Base-by-base conservation (phyloP, 2,797 vertebrate species). In the Xenentodon cancila region DNA sequence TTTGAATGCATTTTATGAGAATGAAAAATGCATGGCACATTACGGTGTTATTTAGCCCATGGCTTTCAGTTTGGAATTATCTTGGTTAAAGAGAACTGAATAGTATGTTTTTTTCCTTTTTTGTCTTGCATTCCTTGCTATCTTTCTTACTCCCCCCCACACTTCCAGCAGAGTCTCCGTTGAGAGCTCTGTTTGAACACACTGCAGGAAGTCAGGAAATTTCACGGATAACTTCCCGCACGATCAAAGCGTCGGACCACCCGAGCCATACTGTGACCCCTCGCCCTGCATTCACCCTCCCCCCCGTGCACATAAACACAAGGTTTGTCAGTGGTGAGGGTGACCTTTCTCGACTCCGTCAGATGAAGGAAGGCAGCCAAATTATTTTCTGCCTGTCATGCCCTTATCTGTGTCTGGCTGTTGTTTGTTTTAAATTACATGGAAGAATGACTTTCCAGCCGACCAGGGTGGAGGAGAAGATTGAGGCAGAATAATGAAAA, bases 381-480 rank as follows among this genome's bases (percentile, higher is more conserved):
- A 88, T 87, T 84, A 83, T 87, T 81, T 85, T 86, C 76, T 70
- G 72, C 73, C 82, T 77, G 81, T 84, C 78, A 53, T 85, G 86
- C 68, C 82, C 85, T 89, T 88, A 88, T 90, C 87, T 86, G 60
- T 81, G 81, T 81, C 81, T 79, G 81, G 81, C 82, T 81, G 68
- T 75, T 89, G 82, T 91, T 90, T 90, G 89, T 86, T 89, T 88
- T 85, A 91, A 88, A 90, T 90, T 82, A 88, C 88, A 85, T 57
- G 78, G 85, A 84, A 80, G 81, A 80, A 71, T 61, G 72, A 68
- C 86, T 87, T 84, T 73, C 66, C 66, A 48, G 76, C 60, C 0
- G 75, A 70, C 70, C 64, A 42, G 64, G 61, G 70, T 58, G 65
- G 75, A 71, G 74, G 63, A 80, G 64, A 73, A 70, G 74, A 81